Conservation (phyloP, 2,797 vertebrate species). For the Xiphorhynchus erythropygius region DNA sequence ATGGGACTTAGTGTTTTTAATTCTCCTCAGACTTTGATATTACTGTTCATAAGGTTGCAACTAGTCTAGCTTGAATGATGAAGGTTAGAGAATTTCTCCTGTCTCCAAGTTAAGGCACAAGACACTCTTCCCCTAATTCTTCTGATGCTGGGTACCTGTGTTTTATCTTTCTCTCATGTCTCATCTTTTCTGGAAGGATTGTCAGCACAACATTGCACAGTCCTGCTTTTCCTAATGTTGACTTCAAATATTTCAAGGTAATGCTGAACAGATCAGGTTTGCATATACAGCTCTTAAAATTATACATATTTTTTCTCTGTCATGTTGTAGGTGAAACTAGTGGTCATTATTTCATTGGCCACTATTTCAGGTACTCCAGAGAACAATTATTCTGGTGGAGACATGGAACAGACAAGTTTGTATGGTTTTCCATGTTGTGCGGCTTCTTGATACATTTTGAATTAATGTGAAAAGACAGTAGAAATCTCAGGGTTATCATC, state of each 20-base stretch:
- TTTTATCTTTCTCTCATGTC: background rate
- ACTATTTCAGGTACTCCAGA: background rate
- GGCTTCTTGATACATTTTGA: background rate
- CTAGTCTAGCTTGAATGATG: background rate
- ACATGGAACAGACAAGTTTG: background rate
- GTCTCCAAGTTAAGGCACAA: background rate
- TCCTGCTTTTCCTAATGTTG: background rate
- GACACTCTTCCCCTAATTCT: background rate
- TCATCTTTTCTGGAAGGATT: background rate
- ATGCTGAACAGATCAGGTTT: background rate
- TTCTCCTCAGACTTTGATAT: background rate
- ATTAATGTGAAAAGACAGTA: background rate
- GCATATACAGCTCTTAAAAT: background rate
- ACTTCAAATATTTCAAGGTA: background rate
- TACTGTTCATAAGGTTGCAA: background rate
- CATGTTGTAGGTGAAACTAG: background rate
- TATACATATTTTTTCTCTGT: background rate
- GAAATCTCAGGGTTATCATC: background rate
- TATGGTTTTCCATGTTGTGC: background rate
- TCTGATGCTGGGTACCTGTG: background rate
- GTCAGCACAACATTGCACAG: background rate
- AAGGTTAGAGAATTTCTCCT: background rate
- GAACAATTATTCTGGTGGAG: background rate
- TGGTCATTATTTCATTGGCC: background rate
- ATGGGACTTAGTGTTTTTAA: background rate